These are phyloP conservation scores for Helicolenus hilgendorfi DNA, from an alignment of 2,797 vertebrate species.

Conservation along the genomic window DNA sequence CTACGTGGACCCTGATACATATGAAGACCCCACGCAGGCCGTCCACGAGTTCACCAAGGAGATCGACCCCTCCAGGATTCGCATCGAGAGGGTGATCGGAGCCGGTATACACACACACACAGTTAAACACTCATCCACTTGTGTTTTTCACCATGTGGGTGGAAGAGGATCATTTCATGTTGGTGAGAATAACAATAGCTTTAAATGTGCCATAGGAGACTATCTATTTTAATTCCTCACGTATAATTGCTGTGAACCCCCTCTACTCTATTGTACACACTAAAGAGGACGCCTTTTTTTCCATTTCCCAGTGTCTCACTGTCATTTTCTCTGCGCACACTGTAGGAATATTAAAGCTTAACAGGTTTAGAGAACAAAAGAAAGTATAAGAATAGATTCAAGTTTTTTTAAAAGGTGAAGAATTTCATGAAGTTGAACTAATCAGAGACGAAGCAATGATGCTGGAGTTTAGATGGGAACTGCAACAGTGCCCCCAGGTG, in stretches of 20 bases:
- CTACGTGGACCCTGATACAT: conserved; percentile 96
- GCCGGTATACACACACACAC: conserved; percentile 87
- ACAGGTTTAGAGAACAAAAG: conserved; percentile 72
- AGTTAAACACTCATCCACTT: neutral
- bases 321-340: conserved; percentile 44
- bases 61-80: conserved; percentile 96
- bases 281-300: conserved; percentile 25
- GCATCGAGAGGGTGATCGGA: conserved; percentile 97
- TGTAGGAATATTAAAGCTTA: conserved; percentile 65
- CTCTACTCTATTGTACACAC: conserved; percentile 10
- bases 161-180: conserved; percentile 17
- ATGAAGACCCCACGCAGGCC: conserved; percentile 96
- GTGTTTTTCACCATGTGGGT: neutral
- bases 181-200: conserved; percentile 47
- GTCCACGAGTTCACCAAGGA: conserved; percentile 97
- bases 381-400: conserved; percentile 56
- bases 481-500: conserved; percentile 88
- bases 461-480: conserved; percentile 46
- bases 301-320: conserved; percentile 38
- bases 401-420: conserved; percentile 40
- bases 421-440: conserved; percentile 64
- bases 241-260: conserved; percentile 33
- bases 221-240: conserved; percentile 61
- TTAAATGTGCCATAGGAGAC: conserved; percentile 55
- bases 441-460: conserved; percentile 44